Evolutionary conservation across 23 tunicate genomes (phyloP).

Genomic region (Halocynthia roretzi): DNA sequence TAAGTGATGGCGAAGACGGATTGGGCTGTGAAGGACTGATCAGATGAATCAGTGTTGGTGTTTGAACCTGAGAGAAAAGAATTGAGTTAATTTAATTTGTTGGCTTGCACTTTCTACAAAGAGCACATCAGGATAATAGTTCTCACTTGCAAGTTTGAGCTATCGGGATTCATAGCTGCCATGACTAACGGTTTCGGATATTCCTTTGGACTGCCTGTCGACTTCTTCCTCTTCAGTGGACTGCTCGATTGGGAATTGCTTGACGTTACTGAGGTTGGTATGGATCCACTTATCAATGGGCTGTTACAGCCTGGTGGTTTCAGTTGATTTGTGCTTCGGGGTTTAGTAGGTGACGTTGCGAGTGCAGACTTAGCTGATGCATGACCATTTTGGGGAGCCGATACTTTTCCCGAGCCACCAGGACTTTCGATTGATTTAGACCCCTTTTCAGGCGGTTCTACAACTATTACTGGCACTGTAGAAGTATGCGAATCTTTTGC

Average conservation of each 20-base stretch:
- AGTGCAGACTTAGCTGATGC: not conserved
- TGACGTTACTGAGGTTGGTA: too few relatives aligned
- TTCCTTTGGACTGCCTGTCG: constrained; percentile 5
- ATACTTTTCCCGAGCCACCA: not conserved
- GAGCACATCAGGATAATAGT: not conserved
- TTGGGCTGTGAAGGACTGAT: constrained; percentile 71
- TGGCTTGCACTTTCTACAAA: not conserved
- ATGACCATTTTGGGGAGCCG: not conserved
- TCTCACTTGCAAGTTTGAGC: constrained; percentile 1
- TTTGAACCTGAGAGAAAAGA: constrained; percentile 25
- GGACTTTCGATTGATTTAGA: not conserved
- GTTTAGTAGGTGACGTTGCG: not conserved
- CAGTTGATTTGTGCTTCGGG: not conserved
- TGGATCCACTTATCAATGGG: not conserved
- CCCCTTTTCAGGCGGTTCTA: not conserved
- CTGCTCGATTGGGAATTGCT: too few relatives aligned
- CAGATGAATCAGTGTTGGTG: constrained; percentile 70
- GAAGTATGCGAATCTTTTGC: not conserved
- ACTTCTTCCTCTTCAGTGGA: not conserved
- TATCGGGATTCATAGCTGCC: not conserved
- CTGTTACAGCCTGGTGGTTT: not conserved
- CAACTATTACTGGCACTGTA: constrained; percentile 2
- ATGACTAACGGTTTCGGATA: constrained; percentile 9
- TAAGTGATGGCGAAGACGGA: constrained; percentile 58
- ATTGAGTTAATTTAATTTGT: not conserved